These are phyloP conservation scores for Cantharis lateralis DNA, from an alignment of 2,888 invertebrate species.

Conservation along the genomic window DNA sequence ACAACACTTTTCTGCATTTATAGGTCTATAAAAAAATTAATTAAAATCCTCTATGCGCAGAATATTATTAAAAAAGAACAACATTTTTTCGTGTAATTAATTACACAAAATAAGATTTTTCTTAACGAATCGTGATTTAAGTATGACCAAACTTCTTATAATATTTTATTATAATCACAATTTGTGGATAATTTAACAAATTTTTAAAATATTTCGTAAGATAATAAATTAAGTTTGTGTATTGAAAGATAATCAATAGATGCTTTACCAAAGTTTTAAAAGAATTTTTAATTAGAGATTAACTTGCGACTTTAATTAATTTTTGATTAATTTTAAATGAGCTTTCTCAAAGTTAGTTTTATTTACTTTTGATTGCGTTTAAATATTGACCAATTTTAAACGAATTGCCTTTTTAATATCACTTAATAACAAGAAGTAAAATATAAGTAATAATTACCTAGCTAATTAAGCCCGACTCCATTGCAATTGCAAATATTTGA, in stretches of 20 bases:
- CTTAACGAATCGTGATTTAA: not conserved
- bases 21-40: not conserved
- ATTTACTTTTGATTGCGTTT: conserved; percentile 2
- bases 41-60: not conserved
- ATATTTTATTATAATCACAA: not conserved
- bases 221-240: conserved; percentile 28
- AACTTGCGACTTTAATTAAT: conserved; percentile 25
- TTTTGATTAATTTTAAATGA: conserved; percentile 17
- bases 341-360: conserved; percentile 5
- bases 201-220: conserved; percentile 14
- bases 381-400: conserved; percentile 8
- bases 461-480: not conserved
- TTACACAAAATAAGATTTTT: not conserved
- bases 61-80: not conserved
- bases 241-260: conserved; percentile 27
- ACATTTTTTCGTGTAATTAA: not conserved
- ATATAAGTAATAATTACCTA: not conserved
- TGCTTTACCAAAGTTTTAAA: conserved; percentile 13
- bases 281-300: conserved; percentile 33
- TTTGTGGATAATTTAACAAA: not conserved
- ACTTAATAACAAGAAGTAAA: not conserved
- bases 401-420: not conserved
- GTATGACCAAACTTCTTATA: not conserved
- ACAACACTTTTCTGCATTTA: not conserved
- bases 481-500: not conserved